phyloP scores from a whole-genome alignment of 2,113 vertebrate genomes.

The Hemibagrus wyckioides region DNA sequence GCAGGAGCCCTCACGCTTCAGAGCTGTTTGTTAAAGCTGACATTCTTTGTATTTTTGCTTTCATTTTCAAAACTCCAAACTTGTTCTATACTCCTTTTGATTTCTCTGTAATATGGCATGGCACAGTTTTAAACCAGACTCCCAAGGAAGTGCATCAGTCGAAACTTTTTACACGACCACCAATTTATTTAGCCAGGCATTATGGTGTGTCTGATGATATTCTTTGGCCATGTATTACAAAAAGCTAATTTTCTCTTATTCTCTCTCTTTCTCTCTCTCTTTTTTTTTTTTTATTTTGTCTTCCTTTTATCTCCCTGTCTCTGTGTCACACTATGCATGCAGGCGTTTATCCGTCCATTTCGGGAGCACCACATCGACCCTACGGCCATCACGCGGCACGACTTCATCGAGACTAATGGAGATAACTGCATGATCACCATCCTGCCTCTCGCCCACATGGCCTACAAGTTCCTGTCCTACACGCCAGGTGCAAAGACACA shows the following conservation, averaged over 20 bases:
- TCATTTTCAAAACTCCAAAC: conserved; percentile 16
- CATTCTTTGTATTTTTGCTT: neutral
- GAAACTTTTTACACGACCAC: neutral
- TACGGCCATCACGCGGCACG: conserved; percentile 77
- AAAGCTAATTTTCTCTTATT: conserved; percentile 4
- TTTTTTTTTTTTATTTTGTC: neutral
- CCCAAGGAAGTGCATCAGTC: neutral
- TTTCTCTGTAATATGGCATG: neutral
- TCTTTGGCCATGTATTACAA: neutral
- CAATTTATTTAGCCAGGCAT: conserved; percentile 12
- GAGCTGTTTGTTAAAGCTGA: conserved; percentile 24
- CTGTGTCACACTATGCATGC: conserved; percentile 22
- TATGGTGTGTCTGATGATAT: neutral
- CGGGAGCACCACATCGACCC: conserved; percentile 80
- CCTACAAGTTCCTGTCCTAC: conserved; percentile 71
- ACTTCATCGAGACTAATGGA: conserved; percentile 80
- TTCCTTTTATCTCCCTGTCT: conserved; percentile 2
- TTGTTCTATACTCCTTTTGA: conserved; percentile 8
- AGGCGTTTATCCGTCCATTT: conserved; percentile 78
- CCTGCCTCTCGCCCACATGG: conserved; percentile 74
- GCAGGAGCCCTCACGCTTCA: conserved; percentile 18
- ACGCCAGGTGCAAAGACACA: conserved; percentile 67
- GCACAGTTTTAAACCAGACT: conserved; percentile 10
- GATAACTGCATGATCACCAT: conserved; percentile 81
- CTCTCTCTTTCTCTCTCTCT: conserved; percentile 35